These are phyloP conservation scores for Cataglyphis livida DNA, from an alignment of 2,888 invertebrate genomes.

Conservation along the genomic window DNA sequence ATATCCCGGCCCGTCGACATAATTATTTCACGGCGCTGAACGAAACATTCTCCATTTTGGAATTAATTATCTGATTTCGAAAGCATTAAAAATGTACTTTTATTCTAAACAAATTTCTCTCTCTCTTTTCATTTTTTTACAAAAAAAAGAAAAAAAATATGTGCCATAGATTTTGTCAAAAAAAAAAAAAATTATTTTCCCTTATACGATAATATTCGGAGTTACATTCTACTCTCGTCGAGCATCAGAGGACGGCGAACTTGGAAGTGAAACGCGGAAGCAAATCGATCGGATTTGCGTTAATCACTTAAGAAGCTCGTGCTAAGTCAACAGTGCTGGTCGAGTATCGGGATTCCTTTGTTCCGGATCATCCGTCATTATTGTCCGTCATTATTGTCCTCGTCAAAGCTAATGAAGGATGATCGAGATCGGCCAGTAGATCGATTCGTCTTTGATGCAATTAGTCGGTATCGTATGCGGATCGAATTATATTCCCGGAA, in stretches of 20 bases:
- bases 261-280: background rate
- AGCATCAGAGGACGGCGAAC: background rate
- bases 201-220: background rate
- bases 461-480: slow-evolving; percentile 69
- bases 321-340: slow-evolving; percentile 34
- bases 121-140: background rate
- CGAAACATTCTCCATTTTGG: background rate
- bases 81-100: background rate
- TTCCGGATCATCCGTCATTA: slow-evolving; percentile 32
- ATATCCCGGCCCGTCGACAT: background rate
- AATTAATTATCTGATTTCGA: background rate
- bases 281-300: slow-evolving; percentile 20
- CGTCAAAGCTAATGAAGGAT: slow-evolving; percentile 64
- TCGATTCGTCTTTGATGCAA: slow-evolving; percentile 75
- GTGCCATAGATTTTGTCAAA: background rate
- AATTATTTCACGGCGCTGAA: slow-evolving; percentile 5
- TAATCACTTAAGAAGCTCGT: slow-evolving; percentile 28
- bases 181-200: background rate
- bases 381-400: background rate
- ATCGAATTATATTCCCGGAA: slow-evolving; percentile 60
- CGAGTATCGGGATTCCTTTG: slow-evolving; percentile 31
- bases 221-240: background rate
- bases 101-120: background rate
- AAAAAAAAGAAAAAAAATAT: background rate
- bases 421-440: slow-evolving; percentile 59